Base-by-base conservation (phyloP, 2,113 vertebrate species). In the Variabilichromis moorii region DNA sequence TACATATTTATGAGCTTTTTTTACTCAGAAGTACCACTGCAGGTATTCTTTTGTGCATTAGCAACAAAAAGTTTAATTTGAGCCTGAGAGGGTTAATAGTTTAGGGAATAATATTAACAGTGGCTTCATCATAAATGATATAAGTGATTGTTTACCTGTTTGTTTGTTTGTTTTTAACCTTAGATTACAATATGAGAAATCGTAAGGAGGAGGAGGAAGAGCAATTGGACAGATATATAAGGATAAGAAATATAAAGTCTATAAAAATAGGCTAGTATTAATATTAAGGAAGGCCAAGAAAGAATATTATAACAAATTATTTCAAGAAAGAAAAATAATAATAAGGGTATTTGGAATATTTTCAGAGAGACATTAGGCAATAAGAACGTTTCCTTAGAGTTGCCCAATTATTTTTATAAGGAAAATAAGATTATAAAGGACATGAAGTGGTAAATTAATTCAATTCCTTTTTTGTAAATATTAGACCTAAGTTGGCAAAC, bases 361-460 rank as follows among this genome's bases (percentile, higher is more conserved):
- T 55, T 55, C 53, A 55, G 4, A 55, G 11, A 24, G 6, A 13
- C 0, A 24, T 55, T 13, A 13, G 53, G 21, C 6, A 24, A 55
- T 24, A 1, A 7, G 4, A 24, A 55, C 0, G 2, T 13, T 12
- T 55, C 53, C 53, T 24, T 55, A 55, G n/a, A 55, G 24, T 24
- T 24, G 4, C 6, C 6, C 0, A 7, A 12, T 0, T 24, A 55
- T 24, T 24, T 55, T 55, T 12, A 55, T 55, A 24, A 55, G 53
- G 11, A 55, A 24, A 2, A 55, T 55, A 24, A 24, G 21, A 55
- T 55, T 24, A 7, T 55, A 55, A 55, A 55, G 53, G 6, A 55
- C 10, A 3, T 24, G 53, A 54, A 54, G 9, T 53, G 8, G 9
- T 53, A 53, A 10, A 53, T 10, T 9, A 53, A 53, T 53, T 53